These are phyloP conservation scores for Cinara cedri DNA, from an alignment of 2,888 invertebrate genomes.

Conservation along the genomic window DNA sequence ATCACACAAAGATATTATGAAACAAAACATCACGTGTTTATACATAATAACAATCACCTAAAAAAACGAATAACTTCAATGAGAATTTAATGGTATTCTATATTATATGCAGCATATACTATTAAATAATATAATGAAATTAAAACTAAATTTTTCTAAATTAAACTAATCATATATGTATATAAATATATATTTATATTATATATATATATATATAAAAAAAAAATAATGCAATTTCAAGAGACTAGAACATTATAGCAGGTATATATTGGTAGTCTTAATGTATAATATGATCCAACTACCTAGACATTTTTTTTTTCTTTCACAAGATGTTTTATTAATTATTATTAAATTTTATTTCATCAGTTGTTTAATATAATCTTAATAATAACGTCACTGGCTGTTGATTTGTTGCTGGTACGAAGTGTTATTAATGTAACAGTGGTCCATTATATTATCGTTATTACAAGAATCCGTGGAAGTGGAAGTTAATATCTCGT, in stretches of 20 bases:
- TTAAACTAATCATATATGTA: background rate
- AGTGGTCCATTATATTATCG: constrained; percentile 71
- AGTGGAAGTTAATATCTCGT: constrained; percentile 61
- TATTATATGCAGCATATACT: no score
- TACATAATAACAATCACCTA: no score
- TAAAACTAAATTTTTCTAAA: background rate
- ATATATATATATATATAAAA: no score
- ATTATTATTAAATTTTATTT: background rate
- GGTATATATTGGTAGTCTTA: no score
- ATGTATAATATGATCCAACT: no score
- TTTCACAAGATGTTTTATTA: background rate
- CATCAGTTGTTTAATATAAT: constrained; percentile 32
- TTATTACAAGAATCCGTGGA: constrained; percentile 69
- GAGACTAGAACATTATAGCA: constrained; percentile 14
- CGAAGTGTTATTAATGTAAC: constrained; percentile 62
- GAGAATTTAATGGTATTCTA: no score
- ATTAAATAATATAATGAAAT: background rate
- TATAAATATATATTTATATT: no score
- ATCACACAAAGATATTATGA: no score
- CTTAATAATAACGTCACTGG: background rate
- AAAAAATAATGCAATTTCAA: background rate
- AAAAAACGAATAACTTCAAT: no score
- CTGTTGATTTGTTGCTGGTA: background rate
- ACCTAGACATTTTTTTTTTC: no score
- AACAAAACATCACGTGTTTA: no score